These are phyloP conservation scores for Chymomyza amoena DNA, from an alignment of 2,888 invertebrate species.

Conservation along the genomic window DNA sequence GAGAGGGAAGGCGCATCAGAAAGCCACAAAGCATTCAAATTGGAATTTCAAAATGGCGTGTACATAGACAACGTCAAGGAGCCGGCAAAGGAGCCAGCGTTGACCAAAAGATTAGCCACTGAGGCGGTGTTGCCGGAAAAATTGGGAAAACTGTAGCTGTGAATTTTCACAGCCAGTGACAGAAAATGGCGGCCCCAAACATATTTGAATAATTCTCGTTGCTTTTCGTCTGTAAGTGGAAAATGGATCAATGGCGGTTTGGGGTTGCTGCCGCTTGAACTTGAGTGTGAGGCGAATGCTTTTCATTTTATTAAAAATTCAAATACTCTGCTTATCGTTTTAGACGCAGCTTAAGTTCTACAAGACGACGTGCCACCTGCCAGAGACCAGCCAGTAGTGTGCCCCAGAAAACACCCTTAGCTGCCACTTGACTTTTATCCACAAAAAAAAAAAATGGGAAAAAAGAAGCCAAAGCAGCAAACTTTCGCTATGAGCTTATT, in stretches of 20 bases:
- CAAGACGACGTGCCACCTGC: slow-evolving; percentile 18
- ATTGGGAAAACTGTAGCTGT: slow-evolving; percentile 45
- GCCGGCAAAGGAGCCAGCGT: slow-evolving; percentile 25
- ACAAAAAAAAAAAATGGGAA: not conserved
- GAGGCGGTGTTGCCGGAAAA: slow-evolving; percentile 2
- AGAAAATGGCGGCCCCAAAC: slow-evolving; percentile 53
- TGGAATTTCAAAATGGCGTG: slow-evolving; percentile 68
- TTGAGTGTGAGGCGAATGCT: slow-evolving; percentile 46
- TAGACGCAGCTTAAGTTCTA: slow-evolving; percentile 66
- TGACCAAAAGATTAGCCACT: slow-evolving; percentile 65
- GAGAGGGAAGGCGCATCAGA: not conserved
- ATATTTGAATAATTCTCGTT: slow-evolving; percentile 60
- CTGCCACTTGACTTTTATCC: slow-evolving; percentile 36
- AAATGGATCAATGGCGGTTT: slow-evolving; percentile 45
- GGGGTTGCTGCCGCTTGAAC: not conserved
- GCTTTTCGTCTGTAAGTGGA: slow-evolving; percentile 38
- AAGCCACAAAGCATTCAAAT: slow-evolving; percentile 65
- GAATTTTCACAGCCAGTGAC: slow-evolving; percentile 68
- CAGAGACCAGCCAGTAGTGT: slow-evolving; percentile 17
- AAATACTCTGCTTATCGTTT: slow-evolving; percentile 72
- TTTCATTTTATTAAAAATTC: slow-evolving; percentile 74
- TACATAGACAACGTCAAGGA: slow-evolving; percentile 40
- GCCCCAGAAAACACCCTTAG: slow-evolving; percentile 12
- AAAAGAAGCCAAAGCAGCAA: slow-evolving; percentile 18
- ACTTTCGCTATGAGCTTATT: slow-evolving; percentile 63